Evolutionary conservation across 2,797 vertebrate species (phyloP).

Genomic region (Thripadectes ignobilis): DNA sequence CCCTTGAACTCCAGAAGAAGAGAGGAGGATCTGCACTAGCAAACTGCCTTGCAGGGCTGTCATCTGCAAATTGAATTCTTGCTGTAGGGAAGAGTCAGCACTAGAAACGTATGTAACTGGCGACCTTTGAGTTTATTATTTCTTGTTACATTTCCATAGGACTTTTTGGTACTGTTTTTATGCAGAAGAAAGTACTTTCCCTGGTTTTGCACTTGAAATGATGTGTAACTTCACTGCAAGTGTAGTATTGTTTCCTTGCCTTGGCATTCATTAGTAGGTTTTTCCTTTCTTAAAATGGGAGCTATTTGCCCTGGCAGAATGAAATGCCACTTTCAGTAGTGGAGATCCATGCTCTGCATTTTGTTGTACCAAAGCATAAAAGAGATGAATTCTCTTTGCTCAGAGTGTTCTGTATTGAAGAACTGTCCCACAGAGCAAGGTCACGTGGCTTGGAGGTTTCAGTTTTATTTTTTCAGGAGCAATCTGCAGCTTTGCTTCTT

Average conservation of each 20-base stretch:
- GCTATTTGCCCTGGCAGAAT: background rate
- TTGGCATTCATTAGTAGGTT: background rate
- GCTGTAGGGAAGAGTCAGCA: slow-evolving; percentile 18
- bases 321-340: background rate
- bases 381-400: background rate
- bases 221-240: background rate
- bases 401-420: background rate
- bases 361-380: background rate
- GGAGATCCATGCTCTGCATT: background rate
- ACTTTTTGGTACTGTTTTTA: slow-evolving; percentile 4
- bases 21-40: background rate
- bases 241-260: background rate
- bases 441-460: background rate
- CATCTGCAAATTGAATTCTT: slow-evolving; percentile 24
- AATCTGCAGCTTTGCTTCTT: background rate
- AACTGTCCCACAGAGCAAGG: background rate
- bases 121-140: slow-evolving; percentile 1
- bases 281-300: background rate
- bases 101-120: background rate
- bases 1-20: background rate
- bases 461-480: background rate
- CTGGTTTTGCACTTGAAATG: background rate
- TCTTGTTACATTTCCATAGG: background rate
- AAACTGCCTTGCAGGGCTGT: slow-evolving; percentile 17
- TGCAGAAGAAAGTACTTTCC: background rate